These are phyloP conservation scores for Yponomeuta cagnagella DNA, from an alignment of 2,888 invertebrate genomes.

Conservation along the genomic window DNA sequence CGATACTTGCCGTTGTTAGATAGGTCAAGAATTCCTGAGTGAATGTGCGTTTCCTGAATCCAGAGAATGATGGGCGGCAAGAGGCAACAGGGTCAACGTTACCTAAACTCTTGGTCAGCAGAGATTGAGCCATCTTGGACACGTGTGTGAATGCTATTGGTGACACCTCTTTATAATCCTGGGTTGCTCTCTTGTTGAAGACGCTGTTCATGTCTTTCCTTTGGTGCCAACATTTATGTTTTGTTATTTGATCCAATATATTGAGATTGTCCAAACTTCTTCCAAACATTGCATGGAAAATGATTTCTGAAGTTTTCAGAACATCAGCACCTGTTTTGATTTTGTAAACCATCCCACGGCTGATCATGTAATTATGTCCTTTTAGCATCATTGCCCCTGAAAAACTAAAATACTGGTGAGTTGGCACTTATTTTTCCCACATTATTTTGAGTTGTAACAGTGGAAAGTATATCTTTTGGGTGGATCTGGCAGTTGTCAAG, in stretches of 20 bases:
- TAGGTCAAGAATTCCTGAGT: conserved; percentile 7
- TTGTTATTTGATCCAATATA: no score
- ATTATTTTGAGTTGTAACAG: background rate
- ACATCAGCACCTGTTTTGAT: conserved; percentile 19
- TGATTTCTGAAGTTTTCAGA: conserved; percentile 20
- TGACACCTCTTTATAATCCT: background rate
- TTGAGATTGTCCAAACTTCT: conserved; percentile 17
- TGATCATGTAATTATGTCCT: conserved; percentile 10
- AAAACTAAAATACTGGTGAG: conserved; percentile 21
- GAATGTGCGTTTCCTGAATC: conserved; percentile 12
- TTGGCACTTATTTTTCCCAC: background rate
- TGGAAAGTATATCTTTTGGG: conserved; percentile 3
- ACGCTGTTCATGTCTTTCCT: no score
- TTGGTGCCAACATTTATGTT: no score
- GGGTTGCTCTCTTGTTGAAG: background rate
- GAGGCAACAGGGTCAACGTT: conserved; percentile 24
- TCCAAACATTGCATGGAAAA: conserved; percentile 26
- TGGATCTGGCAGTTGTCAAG: conserved; percentile 10
- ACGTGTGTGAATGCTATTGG: conserved; percentile 21
- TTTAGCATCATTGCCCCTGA: conserved; percentile 21
- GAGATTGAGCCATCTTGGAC: conserved; percentile 23
- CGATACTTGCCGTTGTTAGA: background rate
- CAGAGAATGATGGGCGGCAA: conserved; percentile 23
- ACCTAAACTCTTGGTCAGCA: conserved; percentile 23
- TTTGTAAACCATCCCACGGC: background rate